Evolutionary conservation across 2,888 invertebrate genomes (phyloP).

Genomic region (Sarcophaga subvicina): DNA sequence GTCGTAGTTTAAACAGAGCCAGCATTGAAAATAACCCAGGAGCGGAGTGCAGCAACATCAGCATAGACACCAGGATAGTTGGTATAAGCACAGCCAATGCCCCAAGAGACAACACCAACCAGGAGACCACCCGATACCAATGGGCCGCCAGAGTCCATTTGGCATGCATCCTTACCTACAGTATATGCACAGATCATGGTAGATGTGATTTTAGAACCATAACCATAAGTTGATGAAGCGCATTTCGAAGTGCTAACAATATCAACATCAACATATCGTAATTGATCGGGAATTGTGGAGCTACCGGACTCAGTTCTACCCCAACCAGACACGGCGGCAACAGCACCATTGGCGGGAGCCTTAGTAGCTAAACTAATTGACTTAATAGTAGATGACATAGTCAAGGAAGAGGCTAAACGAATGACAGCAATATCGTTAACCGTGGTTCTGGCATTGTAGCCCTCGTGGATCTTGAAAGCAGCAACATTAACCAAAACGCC

Average conservation of each 20-base stretch:
- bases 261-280: conserved; percentile 72
- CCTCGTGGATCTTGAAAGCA: conserved; percentile 75
- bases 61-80: conserved; percentile 63
- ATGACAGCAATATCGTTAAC: conserved; percentile 81
- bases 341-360: conserved; percentile 74
- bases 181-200: conserved; percentile 77
- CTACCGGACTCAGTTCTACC: conserved; percentile 74
- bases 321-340: conserved; percentile 79
- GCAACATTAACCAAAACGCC: conserved; percentile 79
- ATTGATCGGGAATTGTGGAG: conserved; percentile 28
- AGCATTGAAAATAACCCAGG: conserved; percentile 72
- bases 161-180: conserved; percentile 78
- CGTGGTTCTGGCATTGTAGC: conserved; percentile 76
- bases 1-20: neutral
- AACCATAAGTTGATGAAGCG: conserved; percentile 52
- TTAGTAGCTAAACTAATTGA: conserved; percentile 72
- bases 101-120: conserved; percentile 81
- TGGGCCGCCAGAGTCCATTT: conserved; percentile 81
- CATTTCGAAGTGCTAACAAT: conserved; percentile 64
- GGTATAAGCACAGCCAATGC: conserved; percentile 76
- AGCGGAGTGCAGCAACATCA: conserved; percentile 72
- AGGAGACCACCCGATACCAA: conserved; percentile 73
- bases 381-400: conserved; percentile 70
- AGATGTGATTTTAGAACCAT: conserved; percentile 69
- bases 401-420: conserved; percentile 75